Base-by-base conservation (phyloP, 1,140 invertebrate species). In the Cardiocondyla obscurior region DNA sequence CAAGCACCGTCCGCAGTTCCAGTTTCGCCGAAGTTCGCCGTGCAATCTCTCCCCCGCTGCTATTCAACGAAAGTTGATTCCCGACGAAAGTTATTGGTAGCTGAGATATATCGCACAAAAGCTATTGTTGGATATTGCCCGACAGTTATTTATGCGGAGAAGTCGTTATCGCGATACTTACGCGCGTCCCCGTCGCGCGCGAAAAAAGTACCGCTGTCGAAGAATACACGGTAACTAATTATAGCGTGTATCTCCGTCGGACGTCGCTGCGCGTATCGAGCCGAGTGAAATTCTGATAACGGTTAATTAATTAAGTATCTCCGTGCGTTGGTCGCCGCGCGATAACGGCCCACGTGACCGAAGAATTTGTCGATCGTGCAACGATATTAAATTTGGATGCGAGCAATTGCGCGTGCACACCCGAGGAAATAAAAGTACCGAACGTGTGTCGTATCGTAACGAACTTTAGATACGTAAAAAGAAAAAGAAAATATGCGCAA, bases 231-330 rank as follows among this genome's bases (percentile, higher is more conserved):
- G 14, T 33, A 53, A 77, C 74, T 77, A 77, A 77, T 77, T 77
- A n/a, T n/a, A 77, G 30, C 25, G 42, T 28, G 73, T 46, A 8
- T 8, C 44, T 16, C 46, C 36, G 22, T 36, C 22, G 28, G 33
- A 7, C 16, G 51, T 0, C 19, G 33, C 55, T n/a, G 44, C 2
- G 28, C 19, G 44, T 67, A 25, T 30, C 22, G 60, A 6, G n/a
- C n/a, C 16, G 60, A 77, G 33, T 42, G 69, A 79, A 69, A 69
- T 69, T 36, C 62, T 67, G 74, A 77, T 67, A 79, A 79, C 74
- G 62, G 74, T 79, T 69, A 79, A 79, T 79, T 79, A 79, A 79
- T 79, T 67, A 69, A 79, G 33, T 44, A 69, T 49, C 33, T 28
- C 16, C 33, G 74, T 53, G 74, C 42, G 69, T 69, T 53, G 74